Base-by-base conservation (phyloP, 2,797 vertebrate genomes). In the Manis javanica region DNA sequence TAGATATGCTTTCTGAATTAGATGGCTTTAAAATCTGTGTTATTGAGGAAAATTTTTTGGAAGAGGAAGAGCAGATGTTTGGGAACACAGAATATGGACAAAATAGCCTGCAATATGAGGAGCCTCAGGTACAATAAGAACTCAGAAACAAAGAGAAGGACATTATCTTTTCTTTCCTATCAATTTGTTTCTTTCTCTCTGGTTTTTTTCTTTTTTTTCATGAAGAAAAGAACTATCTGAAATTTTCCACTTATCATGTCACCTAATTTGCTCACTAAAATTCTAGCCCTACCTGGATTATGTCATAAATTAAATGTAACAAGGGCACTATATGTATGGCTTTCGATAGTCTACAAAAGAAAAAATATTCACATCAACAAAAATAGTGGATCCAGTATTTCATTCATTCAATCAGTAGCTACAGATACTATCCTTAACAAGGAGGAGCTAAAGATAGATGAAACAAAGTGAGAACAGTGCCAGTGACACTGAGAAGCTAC, bases 1-100 rank as follows among this genome's bases (percentile, higher is more conserved):
- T 24, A 63, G 61, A 46, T 3, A 61, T n/a, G 49, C 15, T 71
- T 68, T 92, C 64, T 91, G 82, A 88, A 72, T 63, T 63, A 75
- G 86, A 86, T 82, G 42, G 8, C 39, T 96, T 96, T 84, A 68
- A 82, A 96, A 95, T 37, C 24, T 72, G 61, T 3, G 18, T 15
- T 79, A 91, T 75, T 91, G 34, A 90, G 85, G 39, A 63, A 86
- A 94, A 85, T 42, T 66, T 57, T 39, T 31, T 37, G 61, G 88
- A 87, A 91, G 49, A 39, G 37, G 26, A 78, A 94, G 57, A 91
- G 4, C 55, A 71, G 63, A 91, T 91, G 57, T 93, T 84, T 84
- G 3, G 37, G 31, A 3, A 77, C 55, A 68, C 0, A 64, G 16
- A 91, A 59, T 57, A 59, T 3, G 34, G 21, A 95, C 19, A 92